phyloP scores from a whole-genome alignment of 2,113 vertebrate species.

The Recurvirostra avosetta region DNA sequence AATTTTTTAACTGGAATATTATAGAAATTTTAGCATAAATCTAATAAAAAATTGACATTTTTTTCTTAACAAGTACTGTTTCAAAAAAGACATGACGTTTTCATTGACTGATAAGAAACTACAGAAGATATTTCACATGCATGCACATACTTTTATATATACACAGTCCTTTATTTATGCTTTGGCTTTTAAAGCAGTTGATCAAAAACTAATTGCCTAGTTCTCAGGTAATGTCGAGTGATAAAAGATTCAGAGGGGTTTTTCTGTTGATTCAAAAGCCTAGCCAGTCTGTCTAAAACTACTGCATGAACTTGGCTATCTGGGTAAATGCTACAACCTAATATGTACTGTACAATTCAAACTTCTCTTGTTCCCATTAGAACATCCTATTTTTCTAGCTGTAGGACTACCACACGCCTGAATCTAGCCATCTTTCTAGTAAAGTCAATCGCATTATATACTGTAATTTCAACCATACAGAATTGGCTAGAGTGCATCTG shows the following conservation, averaged over 20 bases:
- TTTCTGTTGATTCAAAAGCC: not conserved
- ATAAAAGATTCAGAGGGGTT: not conserved
- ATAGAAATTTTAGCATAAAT: not conserved
- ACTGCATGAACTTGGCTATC: not conserved
- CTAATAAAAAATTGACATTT: not conserved
- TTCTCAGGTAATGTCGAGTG: not conserved
- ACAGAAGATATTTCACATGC: not conserved
- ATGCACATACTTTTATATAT: not conserved
- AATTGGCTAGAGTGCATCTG: not conserved
- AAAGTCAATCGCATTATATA: not conserved
- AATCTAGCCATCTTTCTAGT: not conserved
- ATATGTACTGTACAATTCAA: not conserved
- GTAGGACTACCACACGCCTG: not conserved
- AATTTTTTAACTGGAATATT: not conserved
- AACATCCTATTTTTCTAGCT: not conserved
- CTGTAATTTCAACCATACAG: not conserved
- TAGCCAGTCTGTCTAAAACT: not conserved
- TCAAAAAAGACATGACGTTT: not conserved
- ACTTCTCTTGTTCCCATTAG: not conserved
- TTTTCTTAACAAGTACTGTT: not conserved
- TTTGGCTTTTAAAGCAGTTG: not conserved
- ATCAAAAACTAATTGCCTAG: not conserved
- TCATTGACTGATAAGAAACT: not conserved
- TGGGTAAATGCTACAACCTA: not conserved
- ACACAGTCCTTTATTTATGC: not conserved